These are phyloP conservation scores for Piezodorus guildinii DNA, from an alignment of 1,140 invertebrate species.

Conservation along the genomic window DNA sequence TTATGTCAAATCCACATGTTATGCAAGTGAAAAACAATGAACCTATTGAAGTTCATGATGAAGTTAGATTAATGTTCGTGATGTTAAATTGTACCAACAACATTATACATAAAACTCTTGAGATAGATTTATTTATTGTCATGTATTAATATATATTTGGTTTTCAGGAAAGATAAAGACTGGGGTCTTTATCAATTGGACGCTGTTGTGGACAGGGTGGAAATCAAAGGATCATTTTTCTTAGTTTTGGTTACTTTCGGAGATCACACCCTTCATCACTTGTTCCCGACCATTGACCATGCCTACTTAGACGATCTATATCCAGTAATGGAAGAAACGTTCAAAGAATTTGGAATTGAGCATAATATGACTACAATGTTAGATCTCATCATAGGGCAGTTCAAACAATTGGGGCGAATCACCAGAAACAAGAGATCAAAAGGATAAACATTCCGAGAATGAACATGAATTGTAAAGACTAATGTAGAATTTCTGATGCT, in stretches of 20 bases:
- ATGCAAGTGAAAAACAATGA: no score
- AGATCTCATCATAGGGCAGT: constrained; percentile 19
- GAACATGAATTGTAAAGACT: no score
- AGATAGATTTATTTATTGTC: neutral
- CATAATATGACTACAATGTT: constrained; percentile 27
- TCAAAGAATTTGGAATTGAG: constrained; percentile 52
- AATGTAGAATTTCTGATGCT: no score
- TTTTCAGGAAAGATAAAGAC: constrained; percentile 45
- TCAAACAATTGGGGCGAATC: constrained; percentile 18
- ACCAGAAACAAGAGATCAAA: neutral
- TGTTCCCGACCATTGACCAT: constrained; percentile 72
- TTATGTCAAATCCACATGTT: no score
- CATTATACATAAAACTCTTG: neutral
- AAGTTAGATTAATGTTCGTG: no score
- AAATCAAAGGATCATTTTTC: constrained; percentile 56
- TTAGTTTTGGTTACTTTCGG: constrained; percentile 60
- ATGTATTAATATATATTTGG: no score
- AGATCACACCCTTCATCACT: constrained; percentile 64
- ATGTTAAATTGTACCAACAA: no score
- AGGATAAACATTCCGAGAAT: no score
- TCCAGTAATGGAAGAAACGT: constrained; percentile 51
- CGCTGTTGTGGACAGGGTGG: constrained; percentile 55
- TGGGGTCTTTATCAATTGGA: constrained; percentile 70
- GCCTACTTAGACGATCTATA: constrained; percentile 46
- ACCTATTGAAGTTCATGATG: no score